Base-by-base conservation (phyloP, 2,797 vertebrate species). In the Pteronotus mesoamericanus region DNA sequence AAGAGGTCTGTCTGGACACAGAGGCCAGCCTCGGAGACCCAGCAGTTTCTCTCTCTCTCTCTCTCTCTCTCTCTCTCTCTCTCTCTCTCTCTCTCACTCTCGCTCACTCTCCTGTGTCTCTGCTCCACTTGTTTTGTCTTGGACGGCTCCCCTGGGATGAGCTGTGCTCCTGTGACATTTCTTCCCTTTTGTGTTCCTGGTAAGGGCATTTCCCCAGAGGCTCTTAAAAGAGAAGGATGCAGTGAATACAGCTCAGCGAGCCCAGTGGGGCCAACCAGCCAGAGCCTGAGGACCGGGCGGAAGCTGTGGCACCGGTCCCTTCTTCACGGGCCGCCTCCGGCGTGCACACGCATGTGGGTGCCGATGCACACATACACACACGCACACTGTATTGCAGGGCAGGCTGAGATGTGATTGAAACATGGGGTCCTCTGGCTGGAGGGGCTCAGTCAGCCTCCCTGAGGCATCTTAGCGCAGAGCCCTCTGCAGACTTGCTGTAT, bases 181-280 rank as follows among this genome's bases (percentile, higher is more conserved):
- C 55, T 29, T 53, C 72, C 26, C 88, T 46, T 87, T 82, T 51
- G 55, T 57, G 82, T 93, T 88, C 51, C 75, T 12, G 51, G 24
- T 42, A 72, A 88, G 59, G 37, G 80, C 18, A 1, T 78, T 44
- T 94, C 72, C 34, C 75, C 6, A 4, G 88, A 87, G 85, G 71
- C 51, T 68, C 6, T 37, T 29, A 4, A 32, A 68, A n/a, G 59
- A 64, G 95, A 21, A 57, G n/a, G 46, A 9, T 10, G 69, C 57
- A n/a, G 15, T 6, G 74, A 53, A 10, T 22, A 39, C 34, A 4
- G 19, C 16, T 0, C 5, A 1, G 55, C 5, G 4, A 0, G 22
- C 44, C 79, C 18, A 26, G 59, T 37, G 5, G 32, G 32, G 51
- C 59, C 18, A 3, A 32, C 44, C 9, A 19, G 90, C 2, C 1